These are phyloP conservation scores for Apamea monoglypha DNA, from an alignment of 2,888 invertebrate species.

Conservation along the genomic window DNA sequence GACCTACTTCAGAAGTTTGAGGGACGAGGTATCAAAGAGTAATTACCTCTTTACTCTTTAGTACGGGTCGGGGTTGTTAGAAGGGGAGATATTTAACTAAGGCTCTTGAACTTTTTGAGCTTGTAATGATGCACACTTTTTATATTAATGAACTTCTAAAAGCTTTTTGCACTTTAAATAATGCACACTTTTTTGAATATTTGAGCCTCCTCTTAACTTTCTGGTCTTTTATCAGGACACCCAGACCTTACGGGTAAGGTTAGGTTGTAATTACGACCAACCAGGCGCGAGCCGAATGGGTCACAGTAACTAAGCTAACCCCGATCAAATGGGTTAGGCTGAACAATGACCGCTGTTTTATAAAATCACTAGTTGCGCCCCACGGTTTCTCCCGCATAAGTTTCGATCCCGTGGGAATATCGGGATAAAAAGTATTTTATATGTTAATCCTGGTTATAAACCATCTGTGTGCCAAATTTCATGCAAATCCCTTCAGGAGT, in stretches of 20 bases:
- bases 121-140: background rate
- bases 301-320: background rate
- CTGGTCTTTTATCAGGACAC: background rate
- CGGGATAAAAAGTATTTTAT: no score
- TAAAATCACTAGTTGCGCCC: no score
- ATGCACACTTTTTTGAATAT: no score
- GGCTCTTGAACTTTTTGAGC: background rate
- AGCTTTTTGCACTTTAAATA: no score
- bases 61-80: conserved; percentile 9
- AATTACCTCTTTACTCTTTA: conserved; percentile 42
- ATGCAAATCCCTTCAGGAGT: no score
- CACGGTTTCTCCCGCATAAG: no score
- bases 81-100: background rate
- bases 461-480: no score
- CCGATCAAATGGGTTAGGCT: background rate
- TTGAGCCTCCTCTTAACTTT: background rate
- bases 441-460: no score
- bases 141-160: no score
- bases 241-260: no score
- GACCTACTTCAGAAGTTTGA: conserved; percentile 44
- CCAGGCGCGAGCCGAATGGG: background rate
- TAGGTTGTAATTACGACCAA: background rate
- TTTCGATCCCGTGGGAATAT: no score
- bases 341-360: no score
- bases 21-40: conserved; percentile 41